Evolutionary conservation across 2,113 vertebrate species (phyloP).

Genomic region (Xiphias gladius): DNA sequence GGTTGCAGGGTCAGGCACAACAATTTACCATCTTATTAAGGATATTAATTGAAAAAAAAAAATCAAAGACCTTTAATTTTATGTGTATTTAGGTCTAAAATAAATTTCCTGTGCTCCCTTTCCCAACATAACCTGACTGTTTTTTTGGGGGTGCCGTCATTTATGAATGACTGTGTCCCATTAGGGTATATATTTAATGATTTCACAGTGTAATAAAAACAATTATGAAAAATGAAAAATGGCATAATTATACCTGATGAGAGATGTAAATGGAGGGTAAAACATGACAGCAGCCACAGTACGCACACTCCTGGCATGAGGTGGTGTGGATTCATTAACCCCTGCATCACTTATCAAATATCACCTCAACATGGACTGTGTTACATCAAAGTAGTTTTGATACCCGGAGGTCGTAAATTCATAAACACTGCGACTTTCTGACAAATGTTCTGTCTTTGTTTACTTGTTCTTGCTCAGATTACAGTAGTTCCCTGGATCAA

Average conservation of each 20-base stretch:
- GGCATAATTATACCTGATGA: background rate
- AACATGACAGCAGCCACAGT: background rate
- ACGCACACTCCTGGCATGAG: background rate
- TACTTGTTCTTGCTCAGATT: background rate
- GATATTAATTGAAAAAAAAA: too few species aligned
- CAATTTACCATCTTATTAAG: too few species aligned
- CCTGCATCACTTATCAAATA: conserved; percentile 39
- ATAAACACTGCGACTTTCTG: conserved; percentile 9
- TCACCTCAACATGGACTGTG: background rate
- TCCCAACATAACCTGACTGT: too few species aligned
- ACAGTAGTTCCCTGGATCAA: background rate
- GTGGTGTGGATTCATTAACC: conserved; percentile 31
- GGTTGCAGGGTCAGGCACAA: too few species aligned
- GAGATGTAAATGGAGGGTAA: conserved; percentile 12
- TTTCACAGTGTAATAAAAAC: too few species aligned
- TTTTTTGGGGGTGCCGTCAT: too few species aligned
- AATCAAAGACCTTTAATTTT: too few species aligned
- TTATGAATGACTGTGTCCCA: too few species aligned
- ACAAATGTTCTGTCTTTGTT: background rate
- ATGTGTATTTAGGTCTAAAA: too few species aligned
- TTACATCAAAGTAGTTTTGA: background rate
- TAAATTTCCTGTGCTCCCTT: too few species aligned
- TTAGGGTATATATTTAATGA: too few species aligned
- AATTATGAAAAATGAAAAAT: too few species aligned
- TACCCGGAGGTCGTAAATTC: conserved; percentile 29